These are phyloP conservation scores for Hyles lineata DNA, from an alignment of 2,888 invertebrate species.

Conservation along the genomic window DNA sequence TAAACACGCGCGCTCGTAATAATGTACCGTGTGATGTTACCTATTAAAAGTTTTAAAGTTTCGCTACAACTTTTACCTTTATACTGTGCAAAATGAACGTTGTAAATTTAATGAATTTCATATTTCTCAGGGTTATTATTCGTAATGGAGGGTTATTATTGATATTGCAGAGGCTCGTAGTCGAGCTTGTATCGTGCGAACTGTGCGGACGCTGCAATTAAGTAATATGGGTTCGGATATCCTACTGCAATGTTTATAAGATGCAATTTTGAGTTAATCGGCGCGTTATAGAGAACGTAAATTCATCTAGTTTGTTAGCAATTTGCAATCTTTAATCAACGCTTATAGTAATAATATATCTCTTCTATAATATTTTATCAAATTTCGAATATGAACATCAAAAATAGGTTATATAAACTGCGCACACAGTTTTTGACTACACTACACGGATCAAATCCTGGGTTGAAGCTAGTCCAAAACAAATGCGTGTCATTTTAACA, in stretches of 20 bases:
- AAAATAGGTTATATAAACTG: too few relatives aligned
- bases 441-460: not conserved
- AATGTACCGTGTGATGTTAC: slow-evolving; percentile 14
- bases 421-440: too few relatives aligned
- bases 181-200: not conserved
- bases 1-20: slow-evolving; percentile 22
- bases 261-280: too few relatives aligned
- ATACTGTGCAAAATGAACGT: slow-evolving; percentile 21
- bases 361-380: too few relatives aligned
- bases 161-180: not conserved
- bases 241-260: too few relatives aligned
- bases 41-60: slow-evolving; percentile 25
- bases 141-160: not conserved
- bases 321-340: too few relatives aligned
- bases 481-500: not conserved
- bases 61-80: slow-evolving; percentile 22
- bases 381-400: too few relatives aligned
- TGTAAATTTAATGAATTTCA: slow-evolving; percentile 22
- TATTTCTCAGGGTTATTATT: slow-evolving; percentile 14
- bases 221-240: not conserved
- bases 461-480: not conserved
- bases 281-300: too few relatives aligned
- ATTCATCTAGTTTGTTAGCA: too few relatives aligned
- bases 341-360: too few relatives aligned
- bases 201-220: not conserved